phyloP scores from a whole-genome alignment of 2,888 invertebrate species.

The Mesodorylaimus sp. region DNA sequence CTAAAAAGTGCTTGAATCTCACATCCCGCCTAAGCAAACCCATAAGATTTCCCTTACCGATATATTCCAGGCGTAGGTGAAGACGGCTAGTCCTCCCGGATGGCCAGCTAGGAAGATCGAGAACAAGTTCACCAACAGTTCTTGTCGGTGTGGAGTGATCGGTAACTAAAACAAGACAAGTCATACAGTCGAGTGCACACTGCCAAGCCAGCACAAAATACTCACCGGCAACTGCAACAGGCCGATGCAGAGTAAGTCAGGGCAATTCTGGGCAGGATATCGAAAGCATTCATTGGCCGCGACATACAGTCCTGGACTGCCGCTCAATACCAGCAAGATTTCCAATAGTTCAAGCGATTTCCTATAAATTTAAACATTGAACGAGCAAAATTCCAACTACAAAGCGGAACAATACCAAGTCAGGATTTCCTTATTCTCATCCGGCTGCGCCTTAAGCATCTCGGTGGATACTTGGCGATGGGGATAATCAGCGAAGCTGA shows the following conservation, averaged over 20 bases:
- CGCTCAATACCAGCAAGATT: constrained; percentile 62
- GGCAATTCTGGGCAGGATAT: constrained; percentile 74
- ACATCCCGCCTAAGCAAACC: not conserved
- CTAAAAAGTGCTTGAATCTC: constrained; percentile 1
- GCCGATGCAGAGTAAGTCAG: constrained; percentile 74
- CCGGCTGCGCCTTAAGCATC: constrained; percentile 75
- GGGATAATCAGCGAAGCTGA: constrained; percentile 78
- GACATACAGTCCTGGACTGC: constrained; percentile 55
- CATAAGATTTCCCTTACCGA: not conserved
- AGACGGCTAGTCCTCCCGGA: constrained; percentile 66
- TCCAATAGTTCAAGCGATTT: constrained; percentile 77
- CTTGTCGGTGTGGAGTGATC: constrained; percentile 46
- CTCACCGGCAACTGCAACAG: constrained; percentile 51
- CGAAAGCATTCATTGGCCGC: constrained; percentile 73
- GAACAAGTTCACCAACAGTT: constrained; percentile 64
- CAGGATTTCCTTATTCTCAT: constrained; percentile 74
- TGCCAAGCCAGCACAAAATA: not conserved
- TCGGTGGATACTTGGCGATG: constrained; percentile 69
- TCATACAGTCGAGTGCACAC: not conserved
- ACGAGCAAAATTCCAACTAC: not conserved
- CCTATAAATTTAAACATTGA: constrained; percentile 28
- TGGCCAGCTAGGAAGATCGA: constrained; percentile 85
- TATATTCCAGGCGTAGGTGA: constrained; percentile 87
- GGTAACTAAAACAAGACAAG: constrained; percentile 23
- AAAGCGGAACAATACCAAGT: constrained; percentile 46